Evolutionary conservation across 2,113 vertebrate genomes (phyloP).

Genomic region (Nibea coibor): DNA sequence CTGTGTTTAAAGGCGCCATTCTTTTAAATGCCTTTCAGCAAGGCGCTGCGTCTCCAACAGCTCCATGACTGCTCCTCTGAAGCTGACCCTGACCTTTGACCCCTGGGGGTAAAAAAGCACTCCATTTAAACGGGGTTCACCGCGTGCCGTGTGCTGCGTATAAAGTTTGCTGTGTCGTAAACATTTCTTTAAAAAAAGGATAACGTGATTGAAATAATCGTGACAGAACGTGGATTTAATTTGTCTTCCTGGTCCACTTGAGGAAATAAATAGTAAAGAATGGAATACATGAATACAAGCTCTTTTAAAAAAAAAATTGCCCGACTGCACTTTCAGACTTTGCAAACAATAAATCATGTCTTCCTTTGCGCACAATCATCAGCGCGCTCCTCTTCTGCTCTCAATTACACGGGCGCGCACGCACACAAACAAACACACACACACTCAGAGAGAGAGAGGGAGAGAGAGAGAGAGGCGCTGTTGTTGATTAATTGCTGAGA

Average conservation of each 20-base stretch:
- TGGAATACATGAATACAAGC: constrained; percentile 47
- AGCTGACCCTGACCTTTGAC: constrained; percentile 62
- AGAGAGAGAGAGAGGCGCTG: constrained; percentile 30
- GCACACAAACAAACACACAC: constrained; percentile 16
- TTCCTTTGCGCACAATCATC: constrained; percentile 76
- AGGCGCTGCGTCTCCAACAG: neutral
- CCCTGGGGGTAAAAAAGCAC: neutral
- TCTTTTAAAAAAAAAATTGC: constrained; percentile 70
- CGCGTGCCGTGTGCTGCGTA: neutral
- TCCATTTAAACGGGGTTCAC: neutral
- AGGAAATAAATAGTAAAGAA: constrained; percentile 53
- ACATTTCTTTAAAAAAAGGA: neutral
- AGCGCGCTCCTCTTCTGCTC: constrained; percentile 55
- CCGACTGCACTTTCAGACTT: constrained; percentile 78
- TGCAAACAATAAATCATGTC: constrained; percentile 78
- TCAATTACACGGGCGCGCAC: constrained; percentile 35
- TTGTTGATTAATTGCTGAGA: constrained; percentile 84
- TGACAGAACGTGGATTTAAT: constrained; percentile 8
- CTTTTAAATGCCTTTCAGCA: constrained; percentile 5
- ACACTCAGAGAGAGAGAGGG: constrained; percentile 6
- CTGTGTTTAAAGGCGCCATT: neutral
- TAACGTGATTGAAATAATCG: neutral
- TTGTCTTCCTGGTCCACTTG: neutral
- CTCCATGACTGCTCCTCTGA: neutral
- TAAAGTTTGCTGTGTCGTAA: neutral